These are phyloP conservation scores for Sebastes fasciatus DNA, from an alignment of 2,113 vertebrate genomes.

Conservation along the genomic window DNA sequence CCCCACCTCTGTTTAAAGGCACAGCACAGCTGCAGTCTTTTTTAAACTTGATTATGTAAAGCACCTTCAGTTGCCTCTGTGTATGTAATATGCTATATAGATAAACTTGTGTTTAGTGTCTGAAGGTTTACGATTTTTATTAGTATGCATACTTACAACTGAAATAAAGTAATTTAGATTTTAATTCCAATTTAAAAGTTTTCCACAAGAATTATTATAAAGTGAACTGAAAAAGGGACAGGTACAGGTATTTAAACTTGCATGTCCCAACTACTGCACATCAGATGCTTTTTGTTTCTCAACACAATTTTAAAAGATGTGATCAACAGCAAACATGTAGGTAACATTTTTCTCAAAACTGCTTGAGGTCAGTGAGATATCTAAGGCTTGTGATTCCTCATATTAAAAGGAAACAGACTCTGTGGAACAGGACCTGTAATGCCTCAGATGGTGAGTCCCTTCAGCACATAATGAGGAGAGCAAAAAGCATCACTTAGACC, in stretches of 20 bases:
- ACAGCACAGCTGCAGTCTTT: background rate
- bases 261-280: background rate
- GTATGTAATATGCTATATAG: background rate
- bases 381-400: background rate
- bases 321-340: background rate
- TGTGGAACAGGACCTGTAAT: background rate
- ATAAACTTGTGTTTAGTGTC: background rate
- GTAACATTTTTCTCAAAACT: background rate
- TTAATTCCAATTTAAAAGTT: background rate
- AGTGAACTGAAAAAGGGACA: background rate
- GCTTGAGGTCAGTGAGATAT: background rate
- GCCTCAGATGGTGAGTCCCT: background rate
- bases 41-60: background rate
- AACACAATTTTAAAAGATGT: background rate
- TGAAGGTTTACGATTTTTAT: background rate
- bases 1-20: background rate
- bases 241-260: background rate
- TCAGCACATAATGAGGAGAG: conserved; percentile 1
- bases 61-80: background rate
- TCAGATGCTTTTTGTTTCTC: background rate
- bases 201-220: background rate
- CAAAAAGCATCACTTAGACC: conserved; percentile 21
- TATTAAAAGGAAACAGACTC: background rate
- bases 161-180: background rate
- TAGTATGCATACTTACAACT: background rate